Percentiles rank a stretch among this genome's conserved stretches.
Conservation (phyloP, 2,113 vertebrate species). For the Gulo gulo region DNA sequence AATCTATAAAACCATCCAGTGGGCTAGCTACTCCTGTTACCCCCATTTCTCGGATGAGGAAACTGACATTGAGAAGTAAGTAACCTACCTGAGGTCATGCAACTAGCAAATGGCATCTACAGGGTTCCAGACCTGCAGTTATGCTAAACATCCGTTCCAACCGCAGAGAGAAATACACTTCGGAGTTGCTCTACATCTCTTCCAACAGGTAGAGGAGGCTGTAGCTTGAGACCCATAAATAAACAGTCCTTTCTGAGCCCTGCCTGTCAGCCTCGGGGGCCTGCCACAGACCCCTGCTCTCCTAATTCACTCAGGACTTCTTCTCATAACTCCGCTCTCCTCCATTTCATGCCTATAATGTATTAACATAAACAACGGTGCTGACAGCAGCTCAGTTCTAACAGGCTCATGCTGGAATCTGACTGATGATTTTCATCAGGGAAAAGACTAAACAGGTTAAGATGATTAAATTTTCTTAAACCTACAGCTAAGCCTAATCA, state of each 20-base stretch:
- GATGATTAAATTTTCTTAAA: conserved; percentile 89
- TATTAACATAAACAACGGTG: conserved; percentile 86
- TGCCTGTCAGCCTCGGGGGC: conserved; percentile 67
- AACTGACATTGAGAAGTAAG: neutral
- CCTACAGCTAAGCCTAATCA: conserved; percentile 88
- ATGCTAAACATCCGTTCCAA: neutral
- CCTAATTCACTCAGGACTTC: conserved; percentile 79
- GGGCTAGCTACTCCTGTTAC: neutral
- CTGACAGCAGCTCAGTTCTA: conserved; percentile 84
- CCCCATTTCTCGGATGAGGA: neutral
- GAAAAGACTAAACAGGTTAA: conserved; percentile 89
- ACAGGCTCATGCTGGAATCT: conserved; percentile 83
- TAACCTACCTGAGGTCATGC: neutral
- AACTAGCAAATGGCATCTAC: neutral
- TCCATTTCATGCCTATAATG: conserved; percentile 83
- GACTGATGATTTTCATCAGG: conserved; percentile 87
- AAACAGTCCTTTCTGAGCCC: conserved; percentile 69
- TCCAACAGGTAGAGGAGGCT: conserved; percentile 58
- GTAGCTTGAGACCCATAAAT: conserved; percentile 68
- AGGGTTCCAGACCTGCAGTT: neutral
- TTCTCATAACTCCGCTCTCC: conserved; percentile 81
- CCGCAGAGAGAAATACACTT: neutral
- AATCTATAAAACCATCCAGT: neutral
- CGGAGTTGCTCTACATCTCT: conserved; percentile 47
- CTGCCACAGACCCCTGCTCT: conserved; percentile 67